A percentile compares a stretch with the other conserved stretches of the same genome.
These are phyloP conservation scores for Carduelis carduelis DNA, from an alignment of 2,797 vertebrate species.

Conservation along the genomic window DNA sequence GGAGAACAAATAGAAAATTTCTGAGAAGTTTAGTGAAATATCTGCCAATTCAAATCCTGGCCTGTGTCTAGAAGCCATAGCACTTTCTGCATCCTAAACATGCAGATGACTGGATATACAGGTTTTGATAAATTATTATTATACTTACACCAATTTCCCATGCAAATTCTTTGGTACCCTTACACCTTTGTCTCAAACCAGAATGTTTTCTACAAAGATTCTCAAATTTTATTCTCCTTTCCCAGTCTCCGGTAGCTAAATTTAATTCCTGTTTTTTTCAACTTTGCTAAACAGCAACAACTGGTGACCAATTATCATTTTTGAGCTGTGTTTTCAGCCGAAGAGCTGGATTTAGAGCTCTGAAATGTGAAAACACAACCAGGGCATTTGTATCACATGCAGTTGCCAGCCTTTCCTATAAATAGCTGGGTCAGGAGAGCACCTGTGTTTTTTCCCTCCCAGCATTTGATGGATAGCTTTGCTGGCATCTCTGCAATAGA, in stretches of 20 bases:
- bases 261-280: not conserved
- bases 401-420: conserved; percentile 31
- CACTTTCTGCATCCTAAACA: not conserved
- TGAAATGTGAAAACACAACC: conserved; percentile 26
- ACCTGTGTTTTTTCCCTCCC: conserved; percentile 59
- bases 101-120: not conserved
- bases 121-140: not conserved
- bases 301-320: not conserved
- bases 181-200: not conserved
- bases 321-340: not conserved
- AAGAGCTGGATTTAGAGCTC: conserved; percentile 23
- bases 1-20: not conserved
- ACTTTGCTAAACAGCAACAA: conserved; percentile 16
- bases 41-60: not conserved
- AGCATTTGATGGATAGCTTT: conserved; percentile 61
- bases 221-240: not conserved
- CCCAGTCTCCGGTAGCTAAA: not conserved
- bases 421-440: conserved; percentile 56
- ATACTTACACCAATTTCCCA: not conserved
- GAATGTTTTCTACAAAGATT: not conserved
- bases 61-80: not conserved
- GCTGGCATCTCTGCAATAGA: conserved; percentile 64
- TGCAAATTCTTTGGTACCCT: not conserved
- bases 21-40: not conserved
- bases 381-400: conserved; percentile 3